Evolutionary conservation across 2,113 vertebrate genomes (phyloP), one percentile per base, ranked within the genome.

Genomic region (Rhinolophus sinicus): DNA sequence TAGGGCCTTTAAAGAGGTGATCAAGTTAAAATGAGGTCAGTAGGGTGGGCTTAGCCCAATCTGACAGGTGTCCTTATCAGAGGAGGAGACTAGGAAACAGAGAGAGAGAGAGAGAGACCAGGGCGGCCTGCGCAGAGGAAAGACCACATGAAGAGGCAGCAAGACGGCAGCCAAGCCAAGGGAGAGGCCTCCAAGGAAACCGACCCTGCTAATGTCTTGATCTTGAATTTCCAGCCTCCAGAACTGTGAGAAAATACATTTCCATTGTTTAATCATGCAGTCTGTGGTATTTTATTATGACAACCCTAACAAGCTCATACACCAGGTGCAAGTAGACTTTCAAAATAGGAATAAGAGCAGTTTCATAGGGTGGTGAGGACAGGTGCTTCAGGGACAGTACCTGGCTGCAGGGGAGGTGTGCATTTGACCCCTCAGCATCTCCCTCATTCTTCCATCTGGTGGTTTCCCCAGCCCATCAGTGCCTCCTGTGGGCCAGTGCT

Each of bases 391-490:
- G 72, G 50, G 5, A 52, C 13, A 13, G 83, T 4, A 3, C 77
- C 15, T 18, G 77, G 26, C 84, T 65, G 12, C 77, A 38, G 75
- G 40, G 56, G 5, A 40, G 28, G 28, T 5, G 1, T 2, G 12
- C 15, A 4, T 33, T 21, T 62, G 30, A 44, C 26, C 3, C 6
- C 50, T 76, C 35, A 11, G 33, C 80, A 18, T 15, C 54, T 10
- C 44, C 16, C 8, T 0, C 13, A 0, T 0, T 0, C 76, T 70
- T 19, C 10, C 35, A 62, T 38, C 73, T 4, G 4, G 44, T 9
- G 5, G 35, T 83, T 96, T 93, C 30, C 11, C 26, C 38, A 22
- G 75, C 0, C 44, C n/a, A 4, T 28, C 73, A 60, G 80, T 12
- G 96, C 88, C 90, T 84, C 9, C 84, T 92, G 0, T 38, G 30